These are phyloP conservation scores for Acrocephalus arundinaceus DNA, from an alignment of 2,113 vertebrate species.

Conservation along the genomic window DNA sequence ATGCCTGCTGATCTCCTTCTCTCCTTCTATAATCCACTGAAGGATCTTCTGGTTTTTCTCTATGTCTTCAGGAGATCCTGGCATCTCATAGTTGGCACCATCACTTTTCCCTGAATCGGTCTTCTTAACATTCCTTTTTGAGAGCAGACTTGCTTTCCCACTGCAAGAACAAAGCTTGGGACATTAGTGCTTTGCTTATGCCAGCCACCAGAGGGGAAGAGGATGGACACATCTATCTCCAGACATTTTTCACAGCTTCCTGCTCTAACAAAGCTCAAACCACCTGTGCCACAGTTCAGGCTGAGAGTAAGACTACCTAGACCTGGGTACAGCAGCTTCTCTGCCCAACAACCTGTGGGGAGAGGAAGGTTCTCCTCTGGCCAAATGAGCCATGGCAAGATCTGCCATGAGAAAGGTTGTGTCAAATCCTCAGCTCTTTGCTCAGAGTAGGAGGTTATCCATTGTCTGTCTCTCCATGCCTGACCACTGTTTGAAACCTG, in stretches of 20 bases:
- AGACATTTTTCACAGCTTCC: not conserved
- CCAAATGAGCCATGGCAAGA: rapidly evolving
- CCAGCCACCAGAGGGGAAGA: not conserved
- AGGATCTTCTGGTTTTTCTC: constrained; percentile 95
- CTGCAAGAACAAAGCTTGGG: constrained; percentile 71
- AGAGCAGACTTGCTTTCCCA: constrained; percentile 82
- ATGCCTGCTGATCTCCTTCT: constrained; percentile 87
- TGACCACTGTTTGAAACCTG: not conserved
- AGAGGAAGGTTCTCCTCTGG: not conserved
- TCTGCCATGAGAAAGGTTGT: not conserved
- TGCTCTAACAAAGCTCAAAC: not conserved
- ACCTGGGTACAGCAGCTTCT: not conserved
- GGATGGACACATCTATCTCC: not conserved
- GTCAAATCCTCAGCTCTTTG: not conserved
- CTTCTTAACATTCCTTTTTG: constrained; percentile 86
- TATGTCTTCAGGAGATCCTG: constrained; percentile 81
- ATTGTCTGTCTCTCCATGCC: not conserved
- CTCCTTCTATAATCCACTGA: constrained; percentile 97
- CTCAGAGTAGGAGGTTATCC: not conserved
- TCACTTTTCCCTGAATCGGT: constrained; percentile 76
- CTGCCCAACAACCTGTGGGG: not conserved
- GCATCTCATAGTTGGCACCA: constrained; percentile 75
- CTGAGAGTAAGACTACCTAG: not conserved
- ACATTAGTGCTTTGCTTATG: not conserved
- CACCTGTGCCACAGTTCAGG: not conserved